Evolutionary conservation across 2,797 vertebrate species (phyloP), one percentile per base, ranked within the genome.

Genomic region (Momotus momota): DNA sequence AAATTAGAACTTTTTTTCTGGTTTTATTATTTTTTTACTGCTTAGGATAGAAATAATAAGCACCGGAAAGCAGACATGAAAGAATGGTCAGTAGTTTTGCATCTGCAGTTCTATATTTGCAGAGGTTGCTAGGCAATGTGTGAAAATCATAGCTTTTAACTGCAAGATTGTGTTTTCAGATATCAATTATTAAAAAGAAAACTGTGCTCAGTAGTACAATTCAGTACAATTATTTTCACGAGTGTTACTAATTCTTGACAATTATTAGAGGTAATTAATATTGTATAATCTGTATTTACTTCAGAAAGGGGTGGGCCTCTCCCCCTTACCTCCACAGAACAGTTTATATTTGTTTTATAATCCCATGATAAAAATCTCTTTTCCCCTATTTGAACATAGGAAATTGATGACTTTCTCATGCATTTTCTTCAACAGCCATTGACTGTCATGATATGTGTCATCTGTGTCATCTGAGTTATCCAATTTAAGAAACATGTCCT

Each of bases 121-220:
- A 64, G 92, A 96, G 93, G 95, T 98, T 98, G 96, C 96, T 98
- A 97, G 90, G 98, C 97, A 97, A 97, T 97, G 85, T 74, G 93
- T 92, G 75, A 96, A 97, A 97, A 97, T 95, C 95, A 92, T 84
- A 95, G 89, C 60, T 96, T 74, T 93, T 85, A 93, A 95, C 78
- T 71, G 88, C 40, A 90, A 88, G 81, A 87, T 79, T 91, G 84
- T 93, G 91, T 97, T 97, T 98, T 95, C 92, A 91, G 69, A 94
- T 86, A 97, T 96, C 82, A 92, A 55, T 96, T 97, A 96, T 97
- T 96, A 81, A 97, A 97, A 96, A 73, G 58, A 97, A 92, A 91
- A 95, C 71, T 87, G n/a, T 71, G 85, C 74, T 45, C 38, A 72
- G 31, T 81, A 80, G 79, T 79, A 57, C 14, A 88, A 80, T 94